Conservation (phyloP, 2,113 vertebrate species). For the Onychostruthus taczanowskii region DNA sequence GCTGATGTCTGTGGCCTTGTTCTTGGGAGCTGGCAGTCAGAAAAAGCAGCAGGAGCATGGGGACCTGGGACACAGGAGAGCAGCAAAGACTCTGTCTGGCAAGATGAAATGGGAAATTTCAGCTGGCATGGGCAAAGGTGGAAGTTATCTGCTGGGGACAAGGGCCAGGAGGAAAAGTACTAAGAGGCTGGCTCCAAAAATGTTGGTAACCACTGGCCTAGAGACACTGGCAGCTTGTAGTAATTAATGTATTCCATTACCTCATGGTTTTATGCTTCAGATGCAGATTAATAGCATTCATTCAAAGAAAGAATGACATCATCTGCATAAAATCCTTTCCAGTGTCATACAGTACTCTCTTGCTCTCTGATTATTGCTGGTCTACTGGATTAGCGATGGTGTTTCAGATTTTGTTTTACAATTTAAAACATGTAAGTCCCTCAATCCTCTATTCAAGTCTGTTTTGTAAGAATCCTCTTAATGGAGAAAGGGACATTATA, state of each 20-base stretch:
- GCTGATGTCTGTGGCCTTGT: not conserved
- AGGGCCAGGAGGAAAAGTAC: not conserved
- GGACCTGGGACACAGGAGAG: not conserved
- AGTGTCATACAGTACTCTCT: slow-evolving; percentile 7
- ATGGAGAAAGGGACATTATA: not conserved
- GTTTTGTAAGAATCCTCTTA: not conserved
- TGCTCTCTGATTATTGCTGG: slow-evolving; percentile 33
- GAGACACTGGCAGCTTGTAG: slow-evolving; percentile 31
- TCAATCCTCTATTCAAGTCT: not conserved
- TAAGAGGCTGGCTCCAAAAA: not conserved
- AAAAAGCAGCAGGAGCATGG: not conserved
- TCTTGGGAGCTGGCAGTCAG: not conserved
- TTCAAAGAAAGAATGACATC: slow-evolving; percentile 53
- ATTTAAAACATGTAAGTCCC: not conserved
- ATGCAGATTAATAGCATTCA: slow-evolving; percentile 49
- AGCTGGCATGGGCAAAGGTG: not conserved
- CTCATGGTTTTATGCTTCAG: slow-evolving; percentile 25
- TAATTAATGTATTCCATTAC: slow-evolving; percentile 45
- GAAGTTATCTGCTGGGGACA: not conserved
- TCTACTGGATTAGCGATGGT: not conserved
- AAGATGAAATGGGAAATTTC: not conserved
- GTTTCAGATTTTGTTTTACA: not conserved
- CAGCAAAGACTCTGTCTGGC: not conserved
- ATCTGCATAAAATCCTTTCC: slow-evolving; percentile 41
- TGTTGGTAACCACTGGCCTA: not conserved